Evolutionary conservation across 2,888 invertebrate genomes (phyloP), one percentile per base, ranked within the genome.

Genomic region (Cancer borealis): DNA sequence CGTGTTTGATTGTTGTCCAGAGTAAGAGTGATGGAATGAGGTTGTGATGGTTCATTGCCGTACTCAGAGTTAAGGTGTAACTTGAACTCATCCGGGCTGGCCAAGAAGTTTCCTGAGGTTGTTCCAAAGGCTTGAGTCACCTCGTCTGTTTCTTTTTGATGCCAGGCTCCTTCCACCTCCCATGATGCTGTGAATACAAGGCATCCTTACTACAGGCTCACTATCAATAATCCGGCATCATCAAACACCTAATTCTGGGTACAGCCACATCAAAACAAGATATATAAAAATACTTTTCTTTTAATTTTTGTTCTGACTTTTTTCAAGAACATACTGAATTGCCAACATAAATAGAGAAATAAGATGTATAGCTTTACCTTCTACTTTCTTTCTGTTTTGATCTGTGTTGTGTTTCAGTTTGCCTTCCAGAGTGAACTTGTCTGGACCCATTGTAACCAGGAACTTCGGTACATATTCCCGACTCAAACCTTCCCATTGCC

Each of bases 341-440:
- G 26, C 21, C 49, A 26, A n/a, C 47, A 47, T 21, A 21, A 39
- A 39, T 39, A 39, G 14, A 79, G 14, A 79, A 21, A 79, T 12
- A 84, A 92, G 21, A 79, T 39, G 21, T 47, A 10, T 30, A 5
- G n/a, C 17, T 92, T 94, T 66, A 94, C 94, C 94, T 88, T 94
- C 47, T 1, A 89, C 73, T 73, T 47, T 73, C 88, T 46, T 79
- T 30, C 6, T 87, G 14, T 87, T 54, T 47, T 92, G 39, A 47
- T 93, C 45, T 14, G 17, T 47, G n/a, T 17, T 60, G 30, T 49
- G 91, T 17, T 21, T 46, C 17, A 90, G 45, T 45, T 91, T 90
- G 45, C 94, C 94, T 26, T 66, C 92, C 6, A 94, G 79, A 0
- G 45, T 60, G 3, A 91, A 84, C 10, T 79, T 66, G 30, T 91